Evolutionary conservation across 2,797 vertebrate species (phyloP).

Genomic region (Sardinella longiceps): DNA sequence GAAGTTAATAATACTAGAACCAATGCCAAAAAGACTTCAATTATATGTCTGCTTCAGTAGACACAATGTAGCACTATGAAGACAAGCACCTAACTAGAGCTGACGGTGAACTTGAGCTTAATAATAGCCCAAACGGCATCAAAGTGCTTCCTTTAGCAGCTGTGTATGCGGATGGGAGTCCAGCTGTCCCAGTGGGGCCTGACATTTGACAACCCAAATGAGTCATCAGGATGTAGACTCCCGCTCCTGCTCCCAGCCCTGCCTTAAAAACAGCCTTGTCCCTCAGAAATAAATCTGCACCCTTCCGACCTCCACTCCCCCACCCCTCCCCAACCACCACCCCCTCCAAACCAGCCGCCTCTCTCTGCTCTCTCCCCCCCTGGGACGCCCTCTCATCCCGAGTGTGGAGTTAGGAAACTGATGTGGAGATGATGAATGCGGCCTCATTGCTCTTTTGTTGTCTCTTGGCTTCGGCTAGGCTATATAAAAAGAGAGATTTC

Average conservation of each 20-base stretch:
- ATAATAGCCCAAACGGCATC: neutral
- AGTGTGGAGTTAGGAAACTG: neutral
- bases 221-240: slow-evolving; percentile 31
- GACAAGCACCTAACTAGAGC: neutral
- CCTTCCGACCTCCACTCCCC: neutral
- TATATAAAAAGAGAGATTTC: neutral
- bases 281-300: slow-evolving; percentile 45
- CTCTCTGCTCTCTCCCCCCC: too few relatives aligned
- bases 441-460: neutral
- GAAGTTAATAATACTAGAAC: neutral
- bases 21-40: neutral
- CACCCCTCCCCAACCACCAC: too few relatives aligned
- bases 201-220: neutral
- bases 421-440: neutral
- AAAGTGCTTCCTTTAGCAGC: slow-evolving; percentile 7
- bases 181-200: neutral
- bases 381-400: too few relatives aligned
- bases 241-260: slow-evolving; percentile 51
- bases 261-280: slow-evolving; percentile 59
- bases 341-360: too few relatives aligned
- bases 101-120: neutral
- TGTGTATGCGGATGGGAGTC: neutral
- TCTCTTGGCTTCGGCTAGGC: neutral
- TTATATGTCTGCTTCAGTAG: neutral
- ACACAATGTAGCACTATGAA: neutral